Percentiles rank a stretch among this genome's conserved stretches.
phyloP scores from a whole-genome alignment of 2,797 vertebrate species.

The Sebastes oblongus region DNA sequence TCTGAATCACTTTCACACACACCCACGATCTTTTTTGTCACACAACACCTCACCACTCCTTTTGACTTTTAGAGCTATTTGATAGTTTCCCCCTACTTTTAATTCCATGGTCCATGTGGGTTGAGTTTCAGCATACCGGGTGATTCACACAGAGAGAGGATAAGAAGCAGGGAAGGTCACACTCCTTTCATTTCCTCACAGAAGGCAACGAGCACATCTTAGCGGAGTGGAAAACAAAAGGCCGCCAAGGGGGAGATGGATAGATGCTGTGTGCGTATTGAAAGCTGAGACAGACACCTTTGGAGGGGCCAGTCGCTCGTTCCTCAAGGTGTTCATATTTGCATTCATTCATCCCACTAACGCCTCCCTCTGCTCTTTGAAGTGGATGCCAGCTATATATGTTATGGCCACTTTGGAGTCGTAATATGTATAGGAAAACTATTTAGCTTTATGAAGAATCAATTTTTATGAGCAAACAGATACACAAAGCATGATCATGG shows the following conservation, averaged over 20 bases:
- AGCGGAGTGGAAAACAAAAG: conserved; percentile 60
- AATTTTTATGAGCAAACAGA: conserved; percentile 38
- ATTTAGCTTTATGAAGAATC: conserved; percentile 19
- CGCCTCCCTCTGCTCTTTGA: conserved; percentile 35
- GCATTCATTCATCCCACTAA: conserved; percentile 35
- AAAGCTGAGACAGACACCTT: conserved; percentile 66
- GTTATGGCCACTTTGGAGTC: neutral
- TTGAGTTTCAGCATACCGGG: conserved; percentile 66
- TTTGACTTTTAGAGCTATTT: conserved; percentile 24
- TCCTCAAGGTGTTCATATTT: conserved; percentile 55
- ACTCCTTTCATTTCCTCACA: conserved; percentile 68
- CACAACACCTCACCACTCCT: neutral
- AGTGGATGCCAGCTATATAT: neutral
- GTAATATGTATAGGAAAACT: conserved; percentile 9
- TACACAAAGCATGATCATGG: neutral
- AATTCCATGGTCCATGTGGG: conserved; percentile 44
- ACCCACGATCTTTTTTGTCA: neutral
- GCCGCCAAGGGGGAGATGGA: conserved; percentile 68
- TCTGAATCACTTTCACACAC: neutral
- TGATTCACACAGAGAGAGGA: conserved; percentile 57
- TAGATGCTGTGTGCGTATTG: conserved; percentile 66
- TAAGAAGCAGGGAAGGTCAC: conserved; percentile 67
- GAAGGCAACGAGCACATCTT: conserved; percentile 60
- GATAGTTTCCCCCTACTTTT: conserved; percentile 41
- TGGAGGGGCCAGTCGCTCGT: conserved; percentile 9